Evolutionary conservation across 2,797 vertebrate genomes (phyloP), one percentile per base, ranked within the genome.

Genomic region (Arctocebus calabarensis): DNA sequence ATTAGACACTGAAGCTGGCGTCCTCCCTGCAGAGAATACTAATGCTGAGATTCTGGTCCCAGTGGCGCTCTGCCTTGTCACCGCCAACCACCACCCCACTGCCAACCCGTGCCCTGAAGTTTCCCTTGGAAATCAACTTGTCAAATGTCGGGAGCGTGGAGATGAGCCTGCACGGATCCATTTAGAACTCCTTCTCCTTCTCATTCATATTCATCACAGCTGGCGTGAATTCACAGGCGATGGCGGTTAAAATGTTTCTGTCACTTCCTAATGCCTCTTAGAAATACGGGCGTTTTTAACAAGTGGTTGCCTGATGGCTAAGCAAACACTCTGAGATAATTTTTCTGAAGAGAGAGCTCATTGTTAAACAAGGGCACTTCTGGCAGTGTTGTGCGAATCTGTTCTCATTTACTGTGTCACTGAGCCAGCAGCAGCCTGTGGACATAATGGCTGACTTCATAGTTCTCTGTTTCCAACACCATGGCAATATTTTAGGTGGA

Each of bases 301-400:
- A 96, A 90, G 93, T 2, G 88, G 34, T 16, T 77, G 68, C 82
- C 66, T 83, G 84, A 92, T 57, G 88, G 91, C 90, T 59, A 74
- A 88, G 96, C 87, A 88, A 84, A 94, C 88, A 37, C 29, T 40
- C 81, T 19, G 17, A 43, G 78, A 85, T 34, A 20, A 83, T 55
- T 85, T 88, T 85, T 85, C 68, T 6, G 37, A 66, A 90, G 61
- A 87, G 16, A 77, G 55, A 52, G 52, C 71, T 84, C 82, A 20
- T 57, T 61, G 75, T 68, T 77, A 92, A 95, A 75, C 32, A 7
- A 23, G 70, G 89, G 84, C 23, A 17, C 40, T 84, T 74, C 37
- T 48, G 55, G 45, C 45, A 48, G 45, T 2, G 27, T 34, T 55
- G 61, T n/a, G 82, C 62, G 34, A 14, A 12, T 59, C 83, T 0